Percentiles rank a stretch among this genome's conserved stretches.
Evolutionary conservation across 2,888 invertebrate genomes (phyloP).

Genomic region (Diachrysia chrysitis): DNA sequence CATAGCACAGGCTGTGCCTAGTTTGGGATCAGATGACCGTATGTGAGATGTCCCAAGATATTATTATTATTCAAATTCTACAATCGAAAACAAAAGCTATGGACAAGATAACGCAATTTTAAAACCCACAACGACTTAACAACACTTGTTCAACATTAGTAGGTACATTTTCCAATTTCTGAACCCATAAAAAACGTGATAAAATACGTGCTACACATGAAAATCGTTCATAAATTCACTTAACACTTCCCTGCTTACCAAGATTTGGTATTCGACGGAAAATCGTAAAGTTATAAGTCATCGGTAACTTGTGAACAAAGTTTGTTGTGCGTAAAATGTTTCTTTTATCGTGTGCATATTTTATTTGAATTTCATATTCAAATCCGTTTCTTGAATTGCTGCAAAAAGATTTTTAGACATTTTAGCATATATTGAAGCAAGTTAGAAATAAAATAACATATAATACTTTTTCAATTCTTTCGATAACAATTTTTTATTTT

Average conservation of each 20-base stretch:
- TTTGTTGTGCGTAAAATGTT: conserved; percentile 55
- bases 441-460: conserved; percentile 29
- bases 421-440: conserved; percentile 36
- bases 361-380: conserved; percentile 66
- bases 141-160: conserved; percentile 19
- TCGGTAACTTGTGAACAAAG: conserved; percentile 58
- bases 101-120: conserved; percentile 9
- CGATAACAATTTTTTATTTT: neutral
- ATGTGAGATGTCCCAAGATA: too few species aligned
- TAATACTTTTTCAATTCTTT: conserved; percentile 1
- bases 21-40: too few species aligned
- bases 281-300: conserved; percentile 58
- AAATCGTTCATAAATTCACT: conserved; percentile 49
- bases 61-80: too few species aligned
- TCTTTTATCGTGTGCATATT: conserved; percentile 66
- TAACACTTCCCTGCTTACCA: conserved; percentile 28
- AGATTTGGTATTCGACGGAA: conserved; percentile 39
- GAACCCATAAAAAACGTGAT: conserved; percentile 42
- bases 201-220: conserved; percentile 50
- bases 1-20: too few species aligned
- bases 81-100: neutral
- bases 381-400: conserved; percentile 42
- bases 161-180: conserved; percentile 18
- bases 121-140: conserved; percentile 25
- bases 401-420: conserved; percentile 42